Percentiles rank a stretch among this genome's conserved stretches.
Evolutionary conservation across 2,888 invertebrate genomes (phyloP).

Genomic region (Lumbricus terrestris): DNA sequence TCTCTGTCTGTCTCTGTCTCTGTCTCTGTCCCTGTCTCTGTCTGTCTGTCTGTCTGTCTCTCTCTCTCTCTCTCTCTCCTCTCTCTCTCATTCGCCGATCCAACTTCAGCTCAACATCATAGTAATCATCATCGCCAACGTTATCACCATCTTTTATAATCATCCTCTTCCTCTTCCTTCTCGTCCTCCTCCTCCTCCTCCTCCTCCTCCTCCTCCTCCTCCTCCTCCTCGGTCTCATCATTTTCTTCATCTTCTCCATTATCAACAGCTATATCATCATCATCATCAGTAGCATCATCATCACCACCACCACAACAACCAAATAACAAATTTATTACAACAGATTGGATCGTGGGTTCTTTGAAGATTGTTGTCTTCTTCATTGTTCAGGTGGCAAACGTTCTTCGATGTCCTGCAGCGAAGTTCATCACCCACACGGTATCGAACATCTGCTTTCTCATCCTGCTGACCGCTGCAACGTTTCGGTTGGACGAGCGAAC

Average conservation of each 20-base stretch:
- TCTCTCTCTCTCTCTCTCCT: too few species aligned
- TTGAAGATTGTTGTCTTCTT: too few species aligned
- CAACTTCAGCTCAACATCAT: neutral
- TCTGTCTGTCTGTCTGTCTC: too few species aligned
- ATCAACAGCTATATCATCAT: constrained; percentile 21
- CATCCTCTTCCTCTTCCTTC: too few species aligned
- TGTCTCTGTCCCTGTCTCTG: too few species aligned
- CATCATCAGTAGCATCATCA: constrained; percentile 21
- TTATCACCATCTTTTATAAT: constrained; percentile 19
- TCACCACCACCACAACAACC: constrained; percentile 9
- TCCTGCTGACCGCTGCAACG: constrained; percentile 70
- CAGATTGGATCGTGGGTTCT: neutral
- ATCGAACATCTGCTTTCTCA: constrained; percentile 69
- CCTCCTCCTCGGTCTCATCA: constrained; percentile 23
- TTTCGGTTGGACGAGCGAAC: constrained; percentile 51
- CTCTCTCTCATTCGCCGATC: too few species aligned
- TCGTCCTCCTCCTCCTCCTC: too few species aligned
- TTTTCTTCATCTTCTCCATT: constrained; percentile 17
- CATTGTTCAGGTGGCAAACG: constrained; percentile 53
- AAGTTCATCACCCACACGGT: constrained; percentile 72
- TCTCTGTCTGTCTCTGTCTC: too few species aligned
- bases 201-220: too few species aligned
- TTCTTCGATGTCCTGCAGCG: constrained; percentile 67
- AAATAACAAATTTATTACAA: too few species aligned
- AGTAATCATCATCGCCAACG: neutral